Conservation (phyloP, 2,888 invertebrate genomes). For the Cynaeus angustus region DNA sequence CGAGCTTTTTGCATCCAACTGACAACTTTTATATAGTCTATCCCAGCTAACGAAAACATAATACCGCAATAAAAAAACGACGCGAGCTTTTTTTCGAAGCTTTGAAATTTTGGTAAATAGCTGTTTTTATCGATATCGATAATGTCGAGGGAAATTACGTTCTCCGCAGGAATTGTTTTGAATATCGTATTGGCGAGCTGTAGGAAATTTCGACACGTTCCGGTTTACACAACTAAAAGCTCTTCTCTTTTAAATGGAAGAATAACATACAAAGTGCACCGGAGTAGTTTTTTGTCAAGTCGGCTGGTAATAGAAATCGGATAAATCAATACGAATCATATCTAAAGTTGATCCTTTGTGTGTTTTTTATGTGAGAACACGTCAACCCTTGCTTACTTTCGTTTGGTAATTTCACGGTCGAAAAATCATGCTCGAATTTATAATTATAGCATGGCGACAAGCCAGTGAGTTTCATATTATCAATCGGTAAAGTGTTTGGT, state of each 20-base stretch:
- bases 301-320: conserved; percentile 17
- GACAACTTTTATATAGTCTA: conserved; percentile 27
- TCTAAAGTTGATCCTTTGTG: conserved; percentile 30
- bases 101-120: background rate
- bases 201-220: background rate
- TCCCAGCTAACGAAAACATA: conserved; percentile 10
- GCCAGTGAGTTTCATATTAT: conserved; percentile 28
- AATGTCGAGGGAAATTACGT: background rate
- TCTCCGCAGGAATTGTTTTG: background rate
- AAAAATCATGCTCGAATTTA: conserved; percentile 8
- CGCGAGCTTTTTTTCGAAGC: background rate
- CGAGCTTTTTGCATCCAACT: conserved; percentile 44
- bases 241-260: conserved; percentile 16
- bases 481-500: conserved; percentile 1
- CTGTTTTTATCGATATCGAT: conserved; percentile 1
- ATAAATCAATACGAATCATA: conserved; percentile 25
- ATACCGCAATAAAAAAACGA: conserved; percentile 26
- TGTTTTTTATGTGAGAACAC: conserved; percentile 11
- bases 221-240: conserved; percentile 1
- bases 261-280: conserved; percentile 16
- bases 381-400: conserved; percentile 36
- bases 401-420: conserved; percentile 34
- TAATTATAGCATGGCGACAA: conserved; percentile 27
- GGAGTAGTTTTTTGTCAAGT: background rate
- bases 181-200: background rate